Conservation (phyloP, 92 coral and sea anemone genomes). For the Actinostola sp. region DNA sequence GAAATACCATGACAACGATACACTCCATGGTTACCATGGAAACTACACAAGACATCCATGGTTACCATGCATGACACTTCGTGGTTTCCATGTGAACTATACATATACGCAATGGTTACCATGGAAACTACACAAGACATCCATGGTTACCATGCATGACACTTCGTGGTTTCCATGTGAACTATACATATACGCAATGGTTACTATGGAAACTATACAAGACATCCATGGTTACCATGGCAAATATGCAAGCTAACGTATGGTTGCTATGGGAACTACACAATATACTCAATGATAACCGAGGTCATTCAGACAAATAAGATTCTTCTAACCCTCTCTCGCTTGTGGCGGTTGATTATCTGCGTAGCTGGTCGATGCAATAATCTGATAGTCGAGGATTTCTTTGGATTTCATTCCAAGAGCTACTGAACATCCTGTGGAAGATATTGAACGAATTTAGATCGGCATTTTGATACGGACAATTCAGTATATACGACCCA, state of each 20-base stretch:
- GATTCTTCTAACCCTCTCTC: constrained; percentile 64
- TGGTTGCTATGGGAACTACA: neutral
- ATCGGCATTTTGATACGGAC: too few relatives aligned
- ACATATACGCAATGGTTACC: neutral
- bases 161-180: neutral
- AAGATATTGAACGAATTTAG: neutral
- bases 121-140: neutral
- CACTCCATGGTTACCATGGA: neutral
- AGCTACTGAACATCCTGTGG: constrained; percentile 61
- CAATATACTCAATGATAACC: too few relatives aligned
- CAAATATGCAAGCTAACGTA: too few relatives aligned
- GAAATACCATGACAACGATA: neutral
- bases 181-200: too few relatives aligned
- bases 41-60: neutral
- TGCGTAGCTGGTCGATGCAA: constrained; percentile 74
- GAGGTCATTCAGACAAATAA: too few relatives aligned
- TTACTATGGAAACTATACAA: too few relatives aligned
- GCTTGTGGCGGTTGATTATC: constrained; percentile 69
- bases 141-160: neutral
- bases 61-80: neutral
- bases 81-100: neutral
- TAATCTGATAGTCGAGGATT: constrained; percentile 73
- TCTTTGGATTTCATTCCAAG: constrained; percentile 73
- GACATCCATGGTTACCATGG: neutral
- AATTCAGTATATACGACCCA: too few relatives aligned